Evolutionary conservation across 1,140 invertebrate species (phyloP), one percentile per base, ranked within the genome.

Genomic region (Euschistus heros): DNA sequence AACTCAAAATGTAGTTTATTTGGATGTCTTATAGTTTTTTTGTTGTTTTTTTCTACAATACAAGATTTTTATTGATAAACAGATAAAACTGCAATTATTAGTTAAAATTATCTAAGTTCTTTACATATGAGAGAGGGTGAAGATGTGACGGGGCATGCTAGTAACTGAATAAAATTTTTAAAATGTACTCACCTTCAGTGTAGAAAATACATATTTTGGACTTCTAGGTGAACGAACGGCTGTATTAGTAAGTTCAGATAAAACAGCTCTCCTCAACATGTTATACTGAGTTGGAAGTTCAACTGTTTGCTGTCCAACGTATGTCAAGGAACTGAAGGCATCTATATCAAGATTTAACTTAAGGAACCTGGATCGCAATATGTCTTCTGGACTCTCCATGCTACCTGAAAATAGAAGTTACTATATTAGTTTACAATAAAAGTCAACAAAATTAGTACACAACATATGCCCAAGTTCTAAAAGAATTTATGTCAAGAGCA

Each of bases 311-410:
- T 82, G 77, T 1, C 86, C 87, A 61, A 89, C 76, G 72, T 90
- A 89, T 69, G 84, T 82, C 2, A 91, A 74, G 0, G 85, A 85
- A 73, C 83, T 86, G 71, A 89, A 90, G 8, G 86, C 84, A 64
- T 89, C 85, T 33, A 84, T 82, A 68, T 81, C 80, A 24, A 84
- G 76, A 18, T 81, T 77, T 67, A 86, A 74, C 65, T 82, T 78
- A 42, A 78, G 76, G 74, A 91, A 89, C 67, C 79, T 79, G 14
- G 78, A 75, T 63, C 81, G 76, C 42, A 92, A 69, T 60, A 86
- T 76, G 61, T 86, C 83, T 74, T 89, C 87, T 2, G 85, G 76
- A 67, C 80, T 84, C 72, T 85, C 81, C 17, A 73, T 74, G 42
- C 77, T 75, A 74, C 75, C 82, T 80, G 70, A 62, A 70, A 24